phyloP scores from a whole-genome alignment of 2,888 invertebrate species.

The Lasiommata megera region DNA sequence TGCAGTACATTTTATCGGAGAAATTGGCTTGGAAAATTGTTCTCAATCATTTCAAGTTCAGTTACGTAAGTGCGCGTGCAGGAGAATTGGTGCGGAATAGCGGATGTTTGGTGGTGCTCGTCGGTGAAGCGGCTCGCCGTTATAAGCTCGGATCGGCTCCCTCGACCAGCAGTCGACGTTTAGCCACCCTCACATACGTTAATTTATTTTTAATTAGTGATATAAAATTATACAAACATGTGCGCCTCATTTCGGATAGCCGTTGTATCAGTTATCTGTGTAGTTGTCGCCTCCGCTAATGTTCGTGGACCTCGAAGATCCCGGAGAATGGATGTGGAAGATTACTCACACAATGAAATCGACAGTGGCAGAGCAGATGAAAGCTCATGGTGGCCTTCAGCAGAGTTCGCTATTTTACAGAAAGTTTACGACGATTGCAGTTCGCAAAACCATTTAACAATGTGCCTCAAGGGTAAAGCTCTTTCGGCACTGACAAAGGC shows the following conservation, averaged over 20 bases:
- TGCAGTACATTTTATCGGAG: slow-evolving; percentile 78
- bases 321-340: slow-evolving; percentile 68
- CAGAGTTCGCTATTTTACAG: slow-evolving; percentile 80
- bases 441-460: slow-evolving; percentile 80
- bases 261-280: slow-evolving; percentile 68
- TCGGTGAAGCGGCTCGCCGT: slow-evolving; percentile 73
- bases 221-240: slow-evolving; percentile 62
- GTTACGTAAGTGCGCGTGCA: slow-evolving; percentile 80
- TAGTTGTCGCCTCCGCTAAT: slow-evolving; percentile 61
- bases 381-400: slow-evolving; percentile 78
- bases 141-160: slow-evolving; percentile 74
- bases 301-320: slow-evolving; percentile 70
- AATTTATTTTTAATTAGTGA: slow-evolving; percentile 67
- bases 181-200: slow-evolving; percentile 70
- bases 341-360: slow-evolving; percentile 70
- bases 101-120: slow-evolving; percentile 79
- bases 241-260: slow-evolving; percentile 74
- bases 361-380: slow-evolving; percentile 77
- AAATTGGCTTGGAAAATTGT: slow-evolving; percentile 81
- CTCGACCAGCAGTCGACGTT: slow-evolving; percentile 69
- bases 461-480: slow-evolving; percentile 83
- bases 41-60: slow-evolving; percentile 81
- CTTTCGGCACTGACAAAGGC: slow-evolving; percentile 81
- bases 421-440: slow-evolving; percentile 84
- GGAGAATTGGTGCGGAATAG: slow-evolving; percentile 81